These are phyloP conservation scores for Amblyjoppa proteus DNA, from an alignment of 2,888 invertebrate species.

Conservation along the genomic window DNA sequence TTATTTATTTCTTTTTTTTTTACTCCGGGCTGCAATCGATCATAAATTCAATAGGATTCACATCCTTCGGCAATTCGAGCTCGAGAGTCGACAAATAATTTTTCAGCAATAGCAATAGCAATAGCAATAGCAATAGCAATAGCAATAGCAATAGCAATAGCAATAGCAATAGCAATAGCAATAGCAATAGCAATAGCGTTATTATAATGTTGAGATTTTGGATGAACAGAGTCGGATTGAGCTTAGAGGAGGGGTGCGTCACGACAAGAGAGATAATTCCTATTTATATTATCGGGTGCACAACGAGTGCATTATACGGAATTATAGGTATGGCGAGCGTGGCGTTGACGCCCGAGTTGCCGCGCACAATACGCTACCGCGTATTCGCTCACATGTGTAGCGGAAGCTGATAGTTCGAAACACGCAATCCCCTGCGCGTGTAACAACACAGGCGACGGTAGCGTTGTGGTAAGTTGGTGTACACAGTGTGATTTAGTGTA, in stretches of 20 bases:
- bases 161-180: too few species aligned
- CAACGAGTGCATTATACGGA: slow-evolving; percentile 40
- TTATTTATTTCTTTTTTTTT: background rate
- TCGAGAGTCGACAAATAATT: slow-evolving; percentile 38
- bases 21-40: slow-evolving; percentile 4
- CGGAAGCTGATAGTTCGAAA: slow-evolving; percentile 37
- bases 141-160: too few species aligned
- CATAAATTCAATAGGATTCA: slow-evolving; percentile 37
- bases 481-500: slow-evolving; percentile 28
- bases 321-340: slow-evolving; percentile 4
- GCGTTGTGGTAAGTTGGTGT: background rate
- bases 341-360: slow-evolving; percentile 17
- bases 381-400: background rate
- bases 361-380: slow-evolving; percentile 39
- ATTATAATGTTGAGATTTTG: slow-evolving; percentile 9
- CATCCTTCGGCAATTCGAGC: slow-evolving; percentile 10
- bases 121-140: too few species aligned
- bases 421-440: background rate
- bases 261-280: slow-evolving; percentile 24
- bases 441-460: background rate
- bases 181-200: background rate
- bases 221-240: background rate
- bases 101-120: background rate
- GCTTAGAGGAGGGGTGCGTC: background rate
- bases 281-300: slow-evolving; percentile 8